Conservation (phyloP, 1,140 invertebrate species). For the Delia radicum region DNA sequence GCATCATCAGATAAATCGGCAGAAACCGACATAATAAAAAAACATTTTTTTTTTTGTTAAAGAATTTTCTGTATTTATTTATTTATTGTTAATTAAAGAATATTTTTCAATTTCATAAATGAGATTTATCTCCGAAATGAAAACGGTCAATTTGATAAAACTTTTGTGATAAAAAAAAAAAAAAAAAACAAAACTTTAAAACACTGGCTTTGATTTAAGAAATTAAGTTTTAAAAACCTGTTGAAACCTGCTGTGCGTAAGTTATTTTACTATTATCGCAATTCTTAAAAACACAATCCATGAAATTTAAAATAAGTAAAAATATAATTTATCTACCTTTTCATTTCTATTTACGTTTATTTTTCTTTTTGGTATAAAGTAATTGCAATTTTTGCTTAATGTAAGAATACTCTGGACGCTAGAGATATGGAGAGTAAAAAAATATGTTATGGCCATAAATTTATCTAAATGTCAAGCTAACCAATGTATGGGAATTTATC, state of each 20-base stretch:
- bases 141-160: not conserved
- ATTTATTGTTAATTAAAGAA: not conserved
- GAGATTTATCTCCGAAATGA: not conserved
- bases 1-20: not conserved
- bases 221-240: constrained; percentile 6
- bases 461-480: constrained; percentile 20
- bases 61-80: not conserved
- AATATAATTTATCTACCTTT: no score
- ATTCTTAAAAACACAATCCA: not conserved
- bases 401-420: not conserved
- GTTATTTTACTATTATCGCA: no score
- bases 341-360: no score
- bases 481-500: constrained; percentile 17
- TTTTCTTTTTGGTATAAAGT: constrained; percentile 2
- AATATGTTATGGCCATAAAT: not conserved
- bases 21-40: not conserved
- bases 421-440: not conserved
- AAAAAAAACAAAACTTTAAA: not conserved
- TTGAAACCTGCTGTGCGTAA: constrained; percentile 16
- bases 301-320: no score
- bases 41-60: not conserved
- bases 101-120: not conserved
- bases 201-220: not conserved
- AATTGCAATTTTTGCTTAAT: not conserved
- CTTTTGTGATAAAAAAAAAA: no score